A percentile compares a stretch with the other conserved stretches of the same genome.
Evolutionary conservation across 2,797 vertebrate genomes (phyloP).

Genomic region (Odontamblyopus rebecca): DNA sequence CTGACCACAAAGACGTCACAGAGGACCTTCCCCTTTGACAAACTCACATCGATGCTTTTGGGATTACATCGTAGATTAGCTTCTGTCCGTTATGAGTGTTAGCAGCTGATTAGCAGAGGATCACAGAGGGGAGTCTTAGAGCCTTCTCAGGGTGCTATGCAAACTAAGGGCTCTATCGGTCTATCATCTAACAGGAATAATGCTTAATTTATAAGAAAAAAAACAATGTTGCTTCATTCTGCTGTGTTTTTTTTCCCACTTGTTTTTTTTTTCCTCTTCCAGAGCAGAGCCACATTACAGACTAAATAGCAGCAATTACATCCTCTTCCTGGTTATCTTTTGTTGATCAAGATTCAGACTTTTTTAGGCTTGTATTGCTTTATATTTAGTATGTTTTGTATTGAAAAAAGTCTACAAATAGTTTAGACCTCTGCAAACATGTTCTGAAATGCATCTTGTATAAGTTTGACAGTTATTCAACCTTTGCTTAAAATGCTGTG

Average conservation of each 20-base stretch:
- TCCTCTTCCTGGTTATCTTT: no score
- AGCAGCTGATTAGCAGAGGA: constrained; percentile 42
- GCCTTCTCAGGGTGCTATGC: background rate
- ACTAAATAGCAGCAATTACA: no score
- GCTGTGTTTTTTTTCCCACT: background rate
- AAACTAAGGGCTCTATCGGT: background rate
- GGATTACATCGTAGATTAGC: constrained; percentile 56
- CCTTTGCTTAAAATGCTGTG: no score
- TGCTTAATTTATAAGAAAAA: constrained; percentile 1
- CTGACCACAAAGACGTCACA: constrained; percentile 49
- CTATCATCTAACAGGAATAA: constrained; percentile 1
- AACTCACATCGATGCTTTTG: constrained; percentile 49
- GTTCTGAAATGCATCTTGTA: no score
- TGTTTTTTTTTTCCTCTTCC: background rate
- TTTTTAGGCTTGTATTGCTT: background rate
- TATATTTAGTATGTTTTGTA: background rate
- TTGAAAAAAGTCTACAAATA: no score
- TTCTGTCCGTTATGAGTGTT: constrained; percentile 43
- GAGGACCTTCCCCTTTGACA: constrained; percentile 76
- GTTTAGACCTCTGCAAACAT: no score
- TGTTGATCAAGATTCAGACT: no score
- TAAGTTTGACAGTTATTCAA: no score
- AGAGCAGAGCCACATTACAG: no score
- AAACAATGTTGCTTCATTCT: background rate
- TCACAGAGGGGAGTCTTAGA: constrained; percentile 11